Evolutionary conservation across 2,888 invertebrate genomes (phyloP).

Genomic region (Electrophaes corylata): DNA sequence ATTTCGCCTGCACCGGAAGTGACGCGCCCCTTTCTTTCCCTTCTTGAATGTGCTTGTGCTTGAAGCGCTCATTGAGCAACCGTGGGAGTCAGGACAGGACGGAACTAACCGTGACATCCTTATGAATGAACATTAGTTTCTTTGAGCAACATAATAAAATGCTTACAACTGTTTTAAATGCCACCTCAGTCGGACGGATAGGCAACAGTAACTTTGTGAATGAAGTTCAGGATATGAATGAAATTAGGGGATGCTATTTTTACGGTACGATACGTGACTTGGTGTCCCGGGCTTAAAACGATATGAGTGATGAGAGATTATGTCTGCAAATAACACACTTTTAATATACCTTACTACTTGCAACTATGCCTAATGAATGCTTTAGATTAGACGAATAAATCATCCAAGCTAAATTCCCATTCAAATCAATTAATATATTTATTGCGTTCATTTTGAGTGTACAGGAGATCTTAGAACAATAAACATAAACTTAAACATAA

Average conservation of each 20-base stretch:
- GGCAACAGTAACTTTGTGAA: slow-evolving; percentile 41
- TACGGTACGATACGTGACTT: slow-evolving; percentile 52
- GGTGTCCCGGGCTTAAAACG: too few relatives aligned
- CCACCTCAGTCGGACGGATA: slow-evolving; percentile 53
- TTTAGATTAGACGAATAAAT: too few relatives aligned
- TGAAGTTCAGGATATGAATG: slow-evolving; percentile 57
- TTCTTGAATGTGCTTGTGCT: slow-evolving; percentile 43
- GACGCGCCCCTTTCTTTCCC: slow-evolving; percentile 77
- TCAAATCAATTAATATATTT: too few relatives aligned
- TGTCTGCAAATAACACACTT: too few relatives aligned
- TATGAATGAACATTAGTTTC: slow-evolving; percentile 71
- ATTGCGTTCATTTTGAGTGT: too few relatives aligned
- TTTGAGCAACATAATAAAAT: slow-evolving; percentile 49
- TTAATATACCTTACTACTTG: too few relatives aligned
- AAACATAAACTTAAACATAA: too few relatives aligned
- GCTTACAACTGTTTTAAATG: slow-evolving; percentile 43
- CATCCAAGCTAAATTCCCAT: too few relatives aligned
- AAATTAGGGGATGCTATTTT: slow-evolving; percentile 58
- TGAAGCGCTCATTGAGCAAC: slow-evolving; percentile 44
- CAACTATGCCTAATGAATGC: too few relatives aligned
- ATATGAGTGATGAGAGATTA: too few relatives aligned
- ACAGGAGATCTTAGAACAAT: too few relatives aligned
- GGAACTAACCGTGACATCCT: slow-evolving; percentile 66
- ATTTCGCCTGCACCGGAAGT: slow-evolving; percentile 73
- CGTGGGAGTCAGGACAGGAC: slow-evolving; percentile 75